Conservation (phyloP, 2,888 invertebrate genomes). For the Mythimna loreyi region DNA sequence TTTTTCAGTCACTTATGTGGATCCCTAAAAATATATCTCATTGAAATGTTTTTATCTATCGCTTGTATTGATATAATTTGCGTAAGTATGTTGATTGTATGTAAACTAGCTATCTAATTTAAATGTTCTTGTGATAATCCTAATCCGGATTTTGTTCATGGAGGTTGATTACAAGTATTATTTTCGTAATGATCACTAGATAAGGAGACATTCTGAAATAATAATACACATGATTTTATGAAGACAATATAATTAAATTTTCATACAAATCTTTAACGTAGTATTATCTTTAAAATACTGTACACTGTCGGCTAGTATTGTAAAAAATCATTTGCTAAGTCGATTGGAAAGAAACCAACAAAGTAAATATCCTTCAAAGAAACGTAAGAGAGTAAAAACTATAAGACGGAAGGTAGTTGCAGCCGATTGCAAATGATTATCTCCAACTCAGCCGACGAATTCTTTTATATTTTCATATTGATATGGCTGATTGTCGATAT, state of each 20-base stretch:
- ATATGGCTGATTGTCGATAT: constrained; percentile 94
- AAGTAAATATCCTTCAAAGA: constrained; percentile 71
- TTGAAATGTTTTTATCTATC: constrained; percentile 21
- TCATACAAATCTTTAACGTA: constrained; percentile 96
- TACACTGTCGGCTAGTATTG: constrained; percentile 90
- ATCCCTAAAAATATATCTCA: constrained; percentile 21
- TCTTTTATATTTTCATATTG: constrained; percentile 90
- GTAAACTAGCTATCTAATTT: constrained; percentile 22
- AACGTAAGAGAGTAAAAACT: constrained; percentile 70
- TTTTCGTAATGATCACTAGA: constrained; percentile 1
- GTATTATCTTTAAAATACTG: constrained; percentile 95
- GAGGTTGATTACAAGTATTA: constrained; percentile 8
- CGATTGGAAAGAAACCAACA: constrained; percentile 61
- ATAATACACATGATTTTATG: constrained; percentile 84
- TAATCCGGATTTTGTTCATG: constrained; percentile 36
- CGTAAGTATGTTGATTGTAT: constrained; percentile 18
- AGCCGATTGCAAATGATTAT: constrained; percentile 79
- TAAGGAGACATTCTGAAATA: constrained; percentile 65
- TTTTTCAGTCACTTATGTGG: background rate
- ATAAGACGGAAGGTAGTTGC: constrained; percentile 35
- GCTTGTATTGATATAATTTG: constrained; percentile 16
- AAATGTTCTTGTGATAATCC: constrained; percentile 25
- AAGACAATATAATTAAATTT: constrained; percentile 93
- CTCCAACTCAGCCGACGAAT: constrained; percentile 82
- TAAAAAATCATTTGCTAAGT: constrained; percentile 81